phyloP scores from a whole-genome alignment of 1,140 invertebrate genomes.

The Contarinia nasturtii region DNA sequence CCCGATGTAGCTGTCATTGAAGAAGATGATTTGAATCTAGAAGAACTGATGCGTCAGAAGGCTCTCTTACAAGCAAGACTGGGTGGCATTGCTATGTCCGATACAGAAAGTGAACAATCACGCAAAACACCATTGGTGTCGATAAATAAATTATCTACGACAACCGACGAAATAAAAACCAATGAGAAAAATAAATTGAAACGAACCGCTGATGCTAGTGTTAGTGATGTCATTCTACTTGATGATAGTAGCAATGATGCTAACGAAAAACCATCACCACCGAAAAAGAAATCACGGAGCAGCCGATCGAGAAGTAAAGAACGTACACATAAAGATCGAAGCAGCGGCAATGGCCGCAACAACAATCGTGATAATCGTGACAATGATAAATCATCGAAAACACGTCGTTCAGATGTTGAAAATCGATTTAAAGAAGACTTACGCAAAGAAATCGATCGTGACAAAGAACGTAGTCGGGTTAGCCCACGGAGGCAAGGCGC shows the following conservation, averaged over 20 bases:
- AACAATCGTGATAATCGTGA: slow-evolving; percentile 3
- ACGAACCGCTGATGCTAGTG: slow-evolving; percentile 10
- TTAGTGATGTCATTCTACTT: slow-evolving; percentile 25
- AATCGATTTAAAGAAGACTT: slow-evolving; percentile 22
- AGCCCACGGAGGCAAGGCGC: not conserved
- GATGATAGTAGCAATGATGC: slow-evolving; percentile 24
- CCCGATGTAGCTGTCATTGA: slow-evolving; percentile 58
- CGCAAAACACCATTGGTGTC: too few species aligned
- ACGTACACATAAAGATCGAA: slow-evolving; percentile 10
- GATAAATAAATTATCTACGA: too few species aligned
- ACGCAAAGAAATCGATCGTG: slow-evolving; percentile 19
- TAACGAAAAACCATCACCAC: not conserved
- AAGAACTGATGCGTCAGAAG: slow-evolving; percentile 77
- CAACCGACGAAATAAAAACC: not conserved
- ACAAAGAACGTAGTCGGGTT: slow-evolving; percentile 11
- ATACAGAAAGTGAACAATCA: slow-evolving; percentile 18
- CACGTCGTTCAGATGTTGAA: slow-evolving; percentile 15
- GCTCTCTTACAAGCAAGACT: slow-evolving; percentile 43
- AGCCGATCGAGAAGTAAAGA: not conserved
- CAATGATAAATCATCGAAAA: slow-evolving; percentile 1
- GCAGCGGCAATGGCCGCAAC: not conserved
- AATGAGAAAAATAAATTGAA: not conserved
- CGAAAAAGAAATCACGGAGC: not conserved
- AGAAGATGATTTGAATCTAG: slow-evolving; percentile 61
- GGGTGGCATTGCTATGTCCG: slow-evolving; percentile 31